Conservation (phyloP, 2,113 vertebrate species). For the Cervus canadensis region DNA sequence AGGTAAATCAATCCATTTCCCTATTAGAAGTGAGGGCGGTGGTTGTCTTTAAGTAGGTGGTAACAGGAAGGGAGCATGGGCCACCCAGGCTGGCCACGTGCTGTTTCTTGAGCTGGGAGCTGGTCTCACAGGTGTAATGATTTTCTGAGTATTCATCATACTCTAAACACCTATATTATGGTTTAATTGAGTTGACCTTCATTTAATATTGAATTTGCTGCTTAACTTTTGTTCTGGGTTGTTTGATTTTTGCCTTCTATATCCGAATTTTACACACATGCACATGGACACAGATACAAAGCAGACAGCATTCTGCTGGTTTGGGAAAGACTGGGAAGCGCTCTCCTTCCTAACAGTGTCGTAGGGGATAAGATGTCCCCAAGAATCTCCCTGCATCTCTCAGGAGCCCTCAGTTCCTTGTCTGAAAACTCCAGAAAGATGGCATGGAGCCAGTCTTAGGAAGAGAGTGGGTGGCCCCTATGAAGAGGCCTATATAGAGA, state of each 20-base stretch:
- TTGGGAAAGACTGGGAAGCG: background rate
- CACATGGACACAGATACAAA: background rate
- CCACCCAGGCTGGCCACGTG: too few species aligned
- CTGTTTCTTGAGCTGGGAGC: background rate
- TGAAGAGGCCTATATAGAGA: background rate
- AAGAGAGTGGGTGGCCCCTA: accelerated
- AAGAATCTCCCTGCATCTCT: accelerated
- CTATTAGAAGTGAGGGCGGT: background rate
- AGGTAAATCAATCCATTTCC: background rate
- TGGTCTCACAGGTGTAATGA: accelerated
- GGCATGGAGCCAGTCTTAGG: background rate
- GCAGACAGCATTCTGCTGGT: background rate
- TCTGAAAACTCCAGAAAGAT: background rate
- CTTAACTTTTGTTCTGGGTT: background rate
- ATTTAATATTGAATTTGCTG: background rate
- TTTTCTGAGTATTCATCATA: background rate
- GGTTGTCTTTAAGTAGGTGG: background rate
- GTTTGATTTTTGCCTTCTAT: background rate
- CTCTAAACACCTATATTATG: background rate
- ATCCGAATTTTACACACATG: background rate
- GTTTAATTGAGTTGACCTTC: background rate
- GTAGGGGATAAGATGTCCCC: too few species aligned
- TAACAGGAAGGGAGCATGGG: background rate
- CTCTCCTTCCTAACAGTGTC: background rate
- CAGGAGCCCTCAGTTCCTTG: background rate